Evolutionary conservation across 2,113 vertebrate genomes (phyloP).

Genomic region (Syrrhaptes paradoxus): DNA sequence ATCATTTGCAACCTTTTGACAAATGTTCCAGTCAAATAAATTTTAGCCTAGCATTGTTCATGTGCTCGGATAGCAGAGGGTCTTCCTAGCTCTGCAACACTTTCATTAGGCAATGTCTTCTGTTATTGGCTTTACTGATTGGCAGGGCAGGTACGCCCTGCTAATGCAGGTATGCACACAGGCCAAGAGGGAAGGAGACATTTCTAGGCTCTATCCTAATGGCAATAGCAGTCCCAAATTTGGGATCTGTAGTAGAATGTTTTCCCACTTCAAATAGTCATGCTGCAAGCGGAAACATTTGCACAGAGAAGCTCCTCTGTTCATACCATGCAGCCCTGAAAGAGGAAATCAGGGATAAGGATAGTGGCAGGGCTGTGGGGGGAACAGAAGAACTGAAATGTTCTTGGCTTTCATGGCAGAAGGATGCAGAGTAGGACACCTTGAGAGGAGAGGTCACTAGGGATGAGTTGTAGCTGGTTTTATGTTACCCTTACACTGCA

Average conservation of each 20-base stretch:
- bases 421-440: not conserved
- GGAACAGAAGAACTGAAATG: not conserved
- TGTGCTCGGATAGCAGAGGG: not conserved
- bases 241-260: not conserved
- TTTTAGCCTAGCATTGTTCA: not conserved
- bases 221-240: not conserved
- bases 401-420: not conserved
- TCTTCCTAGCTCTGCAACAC: not conserved
- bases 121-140: not conserved
- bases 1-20: slow-evolving; percentile 3
- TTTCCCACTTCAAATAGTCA: not conserved
- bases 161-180: not conserved
- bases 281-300: not conserved
- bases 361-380: not conserved
- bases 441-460: not conserved
- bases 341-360: not conserved
- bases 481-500: slow-evolving; percentile 6
- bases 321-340: not conserved
- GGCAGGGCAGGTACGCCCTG: not conserved
- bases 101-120: not conserved
- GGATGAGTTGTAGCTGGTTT: not conserved
- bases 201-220: not conserved
- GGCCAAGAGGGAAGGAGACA: not conserved
- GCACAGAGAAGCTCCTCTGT: not conserved
- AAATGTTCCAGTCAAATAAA: slow-evolving; percentile 8